Evolutionary conservation across 2,888 invertebrate species (phyloP).

Genomic region (Rhamnusium bicolor): DNA sequence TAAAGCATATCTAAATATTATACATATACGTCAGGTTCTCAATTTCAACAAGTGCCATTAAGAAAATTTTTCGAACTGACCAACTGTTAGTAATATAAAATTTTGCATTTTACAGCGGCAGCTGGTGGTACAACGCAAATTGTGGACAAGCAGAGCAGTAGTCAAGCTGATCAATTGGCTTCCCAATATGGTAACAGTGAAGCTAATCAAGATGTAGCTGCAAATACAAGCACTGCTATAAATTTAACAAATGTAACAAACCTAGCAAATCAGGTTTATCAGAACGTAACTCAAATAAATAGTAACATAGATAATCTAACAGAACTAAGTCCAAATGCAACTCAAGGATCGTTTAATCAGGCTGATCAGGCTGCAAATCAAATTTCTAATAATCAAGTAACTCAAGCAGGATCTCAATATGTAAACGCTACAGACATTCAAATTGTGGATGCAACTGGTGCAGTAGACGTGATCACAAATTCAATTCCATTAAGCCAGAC

Average conservation of each 20-base stretch:
- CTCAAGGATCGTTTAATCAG: neutral
- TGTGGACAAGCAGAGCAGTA: too few relatives aligned
- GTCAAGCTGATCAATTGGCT: neutral
- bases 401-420: too few relatives aligned
- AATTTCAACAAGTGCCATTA: too few relatives aligned
- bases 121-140: neutral
- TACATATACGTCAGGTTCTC: too few relatives aligned
- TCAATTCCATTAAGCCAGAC: too few relatives aligned
- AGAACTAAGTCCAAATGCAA: neutral
- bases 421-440: too few relatives aligned
- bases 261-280: neutral
- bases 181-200: neutral
- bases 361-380: neutral
- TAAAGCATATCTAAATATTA: too few relatives aligned
- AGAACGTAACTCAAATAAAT: neutral
- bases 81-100: too few relatives aligned
- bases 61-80: too few relatives aligned
- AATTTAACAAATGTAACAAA: neutral
- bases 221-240: neutral
- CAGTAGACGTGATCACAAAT: too few relatives aligned
- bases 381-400: too few relatives aligned
- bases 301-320: neutral
- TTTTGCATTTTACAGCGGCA: neutral
- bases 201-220: neutral
- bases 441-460: too few relatives aligned